Conservation (phyloP, 2,888 invertebrate species). For the Drosophila putrida region DNA sequence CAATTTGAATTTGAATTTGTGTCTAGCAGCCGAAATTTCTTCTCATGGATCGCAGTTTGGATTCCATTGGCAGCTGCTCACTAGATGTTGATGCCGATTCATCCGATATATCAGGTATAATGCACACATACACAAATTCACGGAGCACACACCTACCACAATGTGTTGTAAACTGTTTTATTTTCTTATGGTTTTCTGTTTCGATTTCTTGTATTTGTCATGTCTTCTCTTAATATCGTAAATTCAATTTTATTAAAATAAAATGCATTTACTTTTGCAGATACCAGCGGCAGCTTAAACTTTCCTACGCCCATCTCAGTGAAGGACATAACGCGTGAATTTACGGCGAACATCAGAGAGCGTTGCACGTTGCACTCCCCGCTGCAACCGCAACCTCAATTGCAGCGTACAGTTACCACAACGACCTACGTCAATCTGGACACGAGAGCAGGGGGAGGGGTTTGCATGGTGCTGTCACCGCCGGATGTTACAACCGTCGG, state of each 20-base stretch:
- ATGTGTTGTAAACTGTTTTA: constrained; percentile 26
- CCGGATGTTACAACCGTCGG: constrained; percentile 48
- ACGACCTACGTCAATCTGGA: constrained; percentile 76
- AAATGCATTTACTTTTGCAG: constrained; percentile 59
- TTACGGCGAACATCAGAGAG: constrained; percentile 88
- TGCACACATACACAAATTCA: constrained; percentile 3
- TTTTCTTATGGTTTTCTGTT: constrained; percentile 17
- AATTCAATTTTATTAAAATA: constrained; percentile 19
- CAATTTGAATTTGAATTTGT: constrained; percentile 10
- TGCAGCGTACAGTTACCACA: constrained; percentile 52
- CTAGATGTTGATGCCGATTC: constrained; percentile 92
- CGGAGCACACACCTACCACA: constrained; percentile 42
- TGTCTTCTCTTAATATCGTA: constrained; percentile 22
- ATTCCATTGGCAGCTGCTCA: constrained; percentile 95
- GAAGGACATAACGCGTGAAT: constrained; percentile 87
- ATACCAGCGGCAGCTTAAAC: constrained; percentile 88
- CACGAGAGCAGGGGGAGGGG: constrained; percentile 72
- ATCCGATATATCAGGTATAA: constrained; percentile 90
- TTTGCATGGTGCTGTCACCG: constrained; percentile 82
- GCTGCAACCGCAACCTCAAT: constrained; percentile 56
- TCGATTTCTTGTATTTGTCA: constrained; percentile 30
- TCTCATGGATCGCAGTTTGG: constrained; percentile 91
- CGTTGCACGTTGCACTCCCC: constrained; percentile 83
- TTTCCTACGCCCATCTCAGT: constrained; percentile 88
- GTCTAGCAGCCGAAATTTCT: constrained; percentile 60